Evolutionary conservation across 2,113 vertebrate genomes (phyloP), one percentile per base, ranked within the genome.

Genomic region (Illadopsis cleaveri): DNA sequence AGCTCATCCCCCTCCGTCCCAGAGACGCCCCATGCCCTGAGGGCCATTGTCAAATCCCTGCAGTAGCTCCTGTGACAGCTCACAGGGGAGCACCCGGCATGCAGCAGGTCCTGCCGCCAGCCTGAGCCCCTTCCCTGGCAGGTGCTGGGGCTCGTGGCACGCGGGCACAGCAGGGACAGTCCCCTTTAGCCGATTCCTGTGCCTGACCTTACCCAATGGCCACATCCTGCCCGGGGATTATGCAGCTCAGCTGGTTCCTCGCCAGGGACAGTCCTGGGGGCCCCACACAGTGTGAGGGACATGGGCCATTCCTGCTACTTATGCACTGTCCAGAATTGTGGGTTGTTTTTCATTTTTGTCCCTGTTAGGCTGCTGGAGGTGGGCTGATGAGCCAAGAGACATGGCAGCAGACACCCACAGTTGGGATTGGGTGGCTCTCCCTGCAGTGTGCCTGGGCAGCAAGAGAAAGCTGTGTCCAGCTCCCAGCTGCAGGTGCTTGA

Each of bases 1-100:
- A 98, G 98, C 21, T 89, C 98, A 1, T 93, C 98, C 10, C 80
- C 98, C 2, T 82, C 98, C 0, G 97, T 98, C 77, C 86, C 97
- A 1, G 98, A 98, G 90, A 75, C 96, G 0, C 97, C 98, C 42
- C 98, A 98, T 0, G 97, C 98, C 5, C 97, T 99, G 15, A 98
- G 98, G 13, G 98, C 99, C 22, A 97, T 99, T 31, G 96, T 98
- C 38, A 99, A 99, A 24, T 99, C 99, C 3, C 62, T 97, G 21
- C 98, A 97, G 23, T 98, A 97, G 94, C 25, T 9, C 62, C 28
- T 24, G 44, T 2, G 33, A 50, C 20, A 18, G 66, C 1, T 0
- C 48, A 27, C 61, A 2, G 6, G 42, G 45, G 9, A 73, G 58
- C 66, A 15, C 35, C 53, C 7, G 2, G 38, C 48, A 11, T 2